Conservation (phyloP, 2,797 vertebrate genomes). For the Sorex maritimensis region DNA sequence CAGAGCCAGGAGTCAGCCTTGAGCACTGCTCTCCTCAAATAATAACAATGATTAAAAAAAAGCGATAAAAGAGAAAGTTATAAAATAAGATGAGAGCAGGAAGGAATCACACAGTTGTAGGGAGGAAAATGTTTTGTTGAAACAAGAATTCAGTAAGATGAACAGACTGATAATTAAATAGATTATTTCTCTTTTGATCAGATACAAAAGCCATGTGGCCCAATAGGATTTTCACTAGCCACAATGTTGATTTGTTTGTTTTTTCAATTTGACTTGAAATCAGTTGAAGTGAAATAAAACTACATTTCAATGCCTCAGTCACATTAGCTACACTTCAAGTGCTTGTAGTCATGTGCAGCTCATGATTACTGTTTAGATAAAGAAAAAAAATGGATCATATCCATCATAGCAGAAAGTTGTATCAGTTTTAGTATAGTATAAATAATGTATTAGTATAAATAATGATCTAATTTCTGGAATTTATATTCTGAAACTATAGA, state of each 20-base stretch:
- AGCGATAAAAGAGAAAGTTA: neutral
- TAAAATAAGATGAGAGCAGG: neutral
- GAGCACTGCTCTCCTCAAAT: neutral
- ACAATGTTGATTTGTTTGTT: neutral
- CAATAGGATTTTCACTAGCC: neutral
- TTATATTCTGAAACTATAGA: neutral
- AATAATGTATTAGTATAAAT: neutral
- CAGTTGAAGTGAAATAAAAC: conserved; percentile 12
- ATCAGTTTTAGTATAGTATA: neutral
- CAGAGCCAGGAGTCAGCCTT: no score
- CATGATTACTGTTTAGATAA: neutral
- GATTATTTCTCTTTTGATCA: neutral
- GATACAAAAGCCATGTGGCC: neutral
- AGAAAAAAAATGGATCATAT: neutral
- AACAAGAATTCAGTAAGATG: neutral
- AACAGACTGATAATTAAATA: neutral
- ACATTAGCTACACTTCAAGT: neutral
- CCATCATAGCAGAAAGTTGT: neutral
- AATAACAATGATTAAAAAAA: neutral
- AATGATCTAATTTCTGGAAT: neutral
- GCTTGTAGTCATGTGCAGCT: neutral
- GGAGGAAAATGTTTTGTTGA: neutral
- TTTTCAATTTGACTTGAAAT: conserved; percentile 16
- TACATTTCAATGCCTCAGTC: neutral
- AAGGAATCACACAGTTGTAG: neutral